Conservation (phyloP, 2,888 invertebrate species). For the Teinopalpus imperialis region DNA sequence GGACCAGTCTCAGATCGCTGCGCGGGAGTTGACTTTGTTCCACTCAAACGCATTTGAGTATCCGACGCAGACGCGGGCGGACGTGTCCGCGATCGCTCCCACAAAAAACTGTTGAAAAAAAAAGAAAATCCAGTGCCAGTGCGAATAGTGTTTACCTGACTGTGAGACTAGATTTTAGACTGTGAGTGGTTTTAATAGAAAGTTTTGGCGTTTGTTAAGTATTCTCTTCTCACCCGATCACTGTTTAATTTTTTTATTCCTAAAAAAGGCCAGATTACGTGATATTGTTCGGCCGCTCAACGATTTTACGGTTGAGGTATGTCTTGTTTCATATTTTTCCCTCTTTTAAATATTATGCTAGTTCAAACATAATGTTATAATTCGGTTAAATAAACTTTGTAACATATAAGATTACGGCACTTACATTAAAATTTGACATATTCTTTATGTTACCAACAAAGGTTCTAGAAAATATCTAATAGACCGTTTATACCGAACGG, state of each 20-base stretch:
- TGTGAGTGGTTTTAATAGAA: conserved; percentile 28
- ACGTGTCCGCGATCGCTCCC: conserved; percentile 43
- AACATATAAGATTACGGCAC: no score
- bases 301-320: conserved; percentile 35
- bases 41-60: conserved; percentile 78
- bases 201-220: conserved; percentile 23
- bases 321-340: conserved; percentile 29
- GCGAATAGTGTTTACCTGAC: conserved; percentile 33
- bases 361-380: neutral
- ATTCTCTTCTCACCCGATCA: conserved; percentile 3
- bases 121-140: conserved; percentile 42
- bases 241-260: conserved; percentile 8
- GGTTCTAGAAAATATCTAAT: no score
- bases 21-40: conserved; percentile 70
- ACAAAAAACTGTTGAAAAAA: conserved; percentile 23
- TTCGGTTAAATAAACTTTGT: no score
- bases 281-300: conserved; percentile 26
- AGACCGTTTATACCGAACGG: no score
- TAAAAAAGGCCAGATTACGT: conserved; percentile 27
- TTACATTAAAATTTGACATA: no score
- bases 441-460: neutral
- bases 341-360: conserved; percentile 10
- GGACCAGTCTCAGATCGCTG: conserved; percentile 52
- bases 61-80: conserved; percentile 47
- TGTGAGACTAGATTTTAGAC: conserved; percentile 31